A percentile compares a stretch with the other conserved stretches of the same genome.
phyloP scores from a whole-genome alignment of 2,888 invertebrate species.

The Lithophane socia region DNA sequence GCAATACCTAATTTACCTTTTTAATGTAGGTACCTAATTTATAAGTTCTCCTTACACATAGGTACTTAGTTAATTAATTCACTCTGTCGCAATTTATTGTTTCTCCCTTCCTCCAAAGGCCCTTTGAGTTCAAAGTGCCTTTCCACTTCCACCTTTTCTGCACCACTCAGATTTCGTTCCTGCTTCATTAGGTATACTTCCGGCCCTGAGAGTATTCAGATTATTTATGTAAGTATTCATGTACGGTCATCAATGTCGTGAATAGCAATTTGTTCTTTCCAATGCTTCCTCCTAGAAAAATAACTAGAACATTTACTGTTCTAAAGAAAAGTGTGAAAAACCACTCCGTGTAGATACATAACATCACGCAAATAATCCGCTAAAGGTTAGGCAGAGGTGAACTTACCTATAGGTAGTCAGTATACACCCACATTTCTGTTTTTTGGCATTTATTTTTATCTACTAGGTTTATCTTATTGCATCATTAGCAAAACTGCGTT shows the following conservation, averaged over 20 bases:
- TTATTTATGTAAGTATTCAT: background rate
- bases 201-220: background rate
- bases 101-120: background rate
- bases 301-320: slow-evolving; percentile 6
- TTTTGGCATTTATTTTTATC: no score
- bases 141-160: background rate
- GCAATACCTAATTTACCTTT: background rate
- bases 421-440: no score
- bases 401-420: no score
- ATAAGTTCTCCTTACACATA: background rate
- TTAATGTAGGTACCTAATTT: background rate
- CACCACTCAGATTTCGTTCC: background rate
- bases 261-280: background rate
- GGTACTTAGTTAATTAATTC: background rate
- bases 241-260: background rate
- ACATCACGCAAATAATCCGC: no score
- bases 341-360: background rate
- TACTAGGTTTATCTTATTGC: no score
- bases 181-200: background rate
- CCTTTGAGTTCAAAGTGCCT: no score
- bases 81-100: background rate
- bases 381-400: no score
- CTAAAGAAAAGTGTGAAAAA: background rate
- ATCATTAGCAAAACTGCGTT: no score
- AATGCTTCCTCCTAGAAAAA: background rate